These are phyloP conservation scores for Pedicia rivosa DNA, from an alignment of 2,888 invertebrate species.

Conservation along the genomic window DNA sequence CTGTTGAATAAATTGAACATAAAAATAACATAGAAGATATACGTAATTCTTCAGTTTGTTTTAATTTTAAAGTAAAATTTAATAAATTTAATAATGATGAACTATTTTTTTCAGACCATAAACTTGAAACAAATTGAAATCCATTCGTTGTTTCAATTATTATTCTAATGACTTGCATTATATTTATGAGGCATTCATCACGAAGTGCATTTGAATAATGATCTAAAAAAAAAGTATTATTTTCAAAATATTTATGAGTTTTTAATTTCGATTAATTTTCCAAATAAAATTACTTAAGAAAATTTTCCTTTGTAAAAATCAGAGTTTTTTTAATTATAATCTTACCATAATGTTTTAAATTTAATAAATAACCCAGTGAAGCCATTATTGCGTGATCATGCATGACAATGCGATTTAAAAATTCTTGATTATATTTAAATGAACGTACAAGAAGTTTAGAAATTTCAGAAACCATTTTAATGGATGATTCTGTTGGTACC, in stretches of 20 bases:
- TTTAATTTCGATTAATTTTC: constrained; percentile 1
- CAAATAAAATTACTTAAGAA: no score
- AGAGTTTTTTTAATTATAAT: neutral
- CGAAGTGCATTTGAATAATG: neutral
- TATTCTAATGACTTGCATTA: constrained; percentile 6
- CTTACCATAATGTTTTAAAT: constrained; percentile 10
- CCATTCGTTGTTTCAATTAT: constrained; percentile 6
- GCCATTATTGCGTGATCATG: constrained; percentile 18
- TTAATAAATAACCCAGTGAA: constrained; percentile 9
- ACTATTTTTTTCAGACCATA: neutral
- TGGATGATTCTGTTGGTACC: constrained; percentile 12
- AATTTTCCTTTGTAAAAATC: neutral
- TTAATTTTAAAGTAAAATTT: neutral
- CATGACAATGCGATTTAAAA: constrained; percentile 20
- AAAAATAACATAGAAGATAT: neutral
- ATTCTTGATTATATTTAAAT: constrained; percentile 13
- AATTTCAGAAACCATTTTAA: constrained; percentile 20
- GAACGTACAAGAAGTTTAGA: constrained; percentile 22
- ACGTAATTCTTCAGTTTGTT: neutral
- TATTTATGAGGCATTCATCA: neutral
- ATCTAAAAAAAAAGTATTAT: neutral
- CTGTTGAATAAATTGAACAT: no score
- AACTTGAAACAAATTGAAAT: constrained; percentile 6
- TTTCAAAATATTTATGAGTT: neutral
- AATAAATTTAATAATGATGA: neutral